These are phyloP conservation scores for Chaenocephalus aceratus DNA, from an alignment of 2,113 vertebrate species.

Conservation along the genomic window DNA sequence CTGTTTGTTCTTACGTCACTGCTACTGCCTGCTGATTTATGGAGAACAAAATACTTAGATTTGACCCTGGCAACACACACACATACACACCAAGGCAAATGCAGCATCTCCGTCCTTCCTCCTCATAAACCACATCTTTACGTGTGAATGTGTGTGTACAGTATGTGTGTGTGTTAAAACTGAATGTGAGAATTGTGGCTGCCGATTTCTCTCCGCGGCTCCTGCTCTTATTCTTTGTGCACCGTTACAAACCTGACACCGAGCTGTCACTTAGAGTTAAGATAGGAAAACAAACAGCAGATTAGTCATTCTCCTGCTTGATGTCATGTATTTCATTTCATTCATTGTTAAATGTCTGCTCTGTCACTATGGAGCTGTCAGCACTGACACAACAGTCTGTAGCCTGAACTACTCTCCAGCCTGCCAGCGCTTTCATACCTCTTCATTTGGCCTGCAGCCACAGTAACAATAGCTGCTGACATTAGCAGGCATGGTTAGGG, in stretches of 20 bases:
- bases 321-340: constrained; percentile 76
- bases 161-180: constrained; percentile 24
- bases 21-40: constrained; percentile 81
- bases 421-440: constrained; percentile 66
- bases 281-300: constrained; percentile 73
- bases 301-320: constrained; percentile 72
- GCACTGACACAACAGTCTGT: constrained; percentile 64
- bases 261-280: constrained; percentile 70
- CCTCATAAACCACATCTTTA: constrained; percentile 23
- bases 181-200: constrained; percentile 26
- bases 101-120: constrained; percentile 55
- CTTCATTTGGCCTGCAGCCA: constrained; percentile 69
- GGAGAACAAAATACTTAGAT: constrained; percentile 81
- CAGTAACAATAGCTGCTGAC: constrained; percentile 74
- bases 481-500: constrained; percentile 68
- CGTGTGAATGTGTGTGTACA: background rate
- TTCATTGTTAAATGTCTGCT: constrained; percentile 72
- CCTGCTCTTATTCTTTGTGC: constrained; percentile 46
- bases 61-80: constrained; percentile 72
- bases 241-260: constrained; percentile 55
- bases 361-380: constrained; percentile 75
- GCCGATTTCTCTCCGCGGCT: constrained; percentile 21
- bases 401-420: constrained; percentile 63
- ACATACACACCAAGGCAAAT: constrained; percentile 44
- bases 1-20: constrained; percentile 84